Evolutionary conservation across 2,113 vertebrate species (phyloP), one percentile per base, ranked within the genome.

Genomic region (Struthidea cinerea): DNA sequence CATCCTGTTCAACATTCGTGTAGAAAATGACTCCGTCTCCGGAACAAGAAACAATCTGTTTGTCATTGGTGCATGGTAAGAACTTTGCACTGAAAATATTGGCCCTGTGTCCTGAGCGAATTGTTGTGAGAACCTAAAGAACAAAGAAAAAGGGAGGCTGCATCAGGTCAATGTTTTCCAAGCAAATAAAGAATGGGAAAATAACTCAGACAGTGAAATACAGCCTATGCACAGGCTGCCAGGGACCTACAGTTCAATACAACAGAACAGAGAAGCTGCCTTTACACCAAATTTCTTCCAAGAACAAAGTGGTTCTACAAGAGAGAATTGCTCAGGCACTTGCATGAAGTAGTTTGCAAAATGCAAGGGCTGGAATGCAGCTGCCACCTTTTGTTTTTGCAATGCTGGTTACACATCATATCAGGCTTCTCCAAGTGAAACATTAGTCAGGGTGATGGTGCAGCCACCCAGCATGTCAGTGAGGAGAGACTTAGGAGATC

Each of bases 61-160:
- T 99, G 95, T 99, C 99, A 84, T 98, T 99, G 64, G 99, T 99
- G 95, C 99, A 99, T 0, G 99, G 99, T 96, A 99, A 98, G 97
- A 99, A 99, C 96, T 99, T 99, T 33, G 99, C 99, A 74, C 99
- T 99, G 98, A 99, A 99, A 97, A 99, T 99, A 87, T 99, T 99
- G 78, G 99, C 99, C 93, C 99, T 98, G 83, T 99, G 99, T 92
- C 99, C 99, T 74, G 99, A 99, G 85, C 98, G 99, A 97, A 99
- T 99, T 3, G 99, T 99, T 41, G 99, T 99, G 97, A 99, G 98
- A 95, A 99, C 99, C 99, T 99, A 90, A n/a, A 44, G 76, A 27
- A 94, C 93, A 42, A 64, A 63, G 84, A 4, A 90, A 41, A 89
- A 87, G 5, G 73, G 76, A 91, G 18, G 13, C 10, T 87, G 26